phyloP scores from a whole-genome alignment of 1,140 invertebrate species.

The Cecropterus lyciades region DNA sequence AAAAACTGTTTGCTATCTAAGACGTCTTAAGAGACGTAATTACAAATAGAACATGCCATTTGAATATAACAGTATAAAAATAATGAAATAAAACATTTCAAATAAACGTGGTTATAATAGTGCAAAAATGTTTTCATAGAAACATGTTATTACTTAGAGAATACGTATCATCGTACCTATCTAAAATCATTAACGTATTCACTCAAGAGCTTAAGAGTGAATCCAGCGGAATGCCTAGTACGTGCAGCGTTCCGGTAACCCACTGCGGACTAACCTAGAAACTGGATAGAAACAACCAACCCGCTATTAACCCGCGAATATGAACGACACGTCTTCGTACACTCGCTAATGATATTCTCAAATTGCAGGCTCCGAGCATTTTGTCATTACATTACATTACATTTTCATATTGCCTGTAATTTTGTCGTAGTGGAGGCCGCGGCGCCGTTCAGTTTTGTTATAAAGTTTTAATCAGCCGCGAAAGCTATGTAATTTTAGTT shows the following conservation, averaged over 20 bases:
- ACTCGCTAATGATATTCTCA: constrained; percentile 33
- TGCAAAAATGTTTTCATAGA: too few relatives aligned
- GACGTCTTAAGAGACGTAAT: too few relatives aligned
- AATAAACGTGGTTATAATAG: too few relatives aligned
- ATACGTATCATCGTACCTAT: background rate
- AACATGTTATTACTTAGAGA: background rate
- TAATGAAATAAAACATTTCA: too few relatives aligned
- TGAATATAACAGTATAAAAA: too few relatives aligned
- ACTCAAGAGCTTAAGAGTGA: background rate
- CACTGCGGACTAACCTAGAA: constrained; percentile 65
- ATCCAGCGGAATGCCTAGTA: constrained; percentile 16
- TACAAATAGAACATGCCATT: too few relatives aligned
- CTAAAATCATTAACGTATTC: background rate
- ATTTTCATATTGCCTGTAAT: constrained; percentile 37
- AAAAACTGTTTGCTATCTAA: too few relatives aligned
- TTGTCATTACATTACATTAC: constrained; percentile 36
- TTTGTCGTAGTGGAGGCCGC: constrained; percentile 27
- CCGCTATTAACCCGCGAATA: constrained; percentile 59
- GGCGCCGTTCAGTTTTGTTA: constrained; percentile 26
- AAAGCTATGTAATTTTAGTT: constrained; percentile 33
- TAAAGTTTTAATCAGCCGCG: constrained; percentile 35
- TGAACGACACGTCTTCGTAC: constrained; percentile 40
- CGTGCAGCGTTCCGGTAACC: constrained; percentile 65
- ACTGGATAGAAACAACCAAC: constrained; percentile 54
- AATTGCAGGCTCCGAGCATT: constrained; percentile 29